Percentiles rank a stretch among this genome's conserved stretches.
Conservation (phyloP, 1,140 invertebrate species). For the Zaprionus ghesquierei region DNA sequence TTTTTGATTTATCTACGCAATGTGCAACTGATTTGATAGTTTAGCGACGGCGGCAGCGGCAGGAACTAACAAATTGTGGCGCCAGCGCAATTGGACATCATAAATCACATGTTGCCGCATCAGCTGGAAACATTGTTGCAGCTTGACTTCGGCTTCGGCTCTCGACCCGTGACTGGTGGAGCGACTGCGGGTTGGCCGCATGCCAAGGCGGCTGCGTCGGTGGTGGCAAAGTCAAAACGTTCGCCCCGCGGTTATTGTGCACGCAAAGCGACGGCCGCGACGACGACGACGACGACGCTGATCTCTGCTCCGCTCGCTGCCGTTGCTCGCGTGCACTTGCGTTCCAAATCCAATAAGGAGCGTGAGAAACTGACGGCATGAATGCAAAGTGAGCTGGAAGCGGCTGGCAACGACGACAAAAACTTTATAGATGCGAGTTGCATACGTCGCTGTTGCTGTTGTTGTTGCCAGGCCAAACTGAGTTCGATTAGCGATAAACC, state of each 20-base stretch:
- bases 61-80: slow-evolving; percentile 42
- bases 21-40: slow-evolving; percentile 45
- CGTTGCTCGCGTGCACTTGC: slow-evolving; percentile 66
- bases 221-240: slow-evolving; percentile 74
- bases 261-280: slow-evolving; percentile 50
- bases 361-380: slow-evolving; percentile 71
- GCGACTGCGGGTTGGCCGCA: slow-evolving; percentile 31
- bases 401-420: slow-evolving; percentile 38
- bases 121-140: slow-evolving; percentile 58
- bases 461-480: slow-evolving; percentile 39
- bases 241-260: slow-evolving; percentile 67
- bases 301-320: not conserved
- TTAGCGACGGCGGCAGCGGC: slow-evolving; percentile 8
- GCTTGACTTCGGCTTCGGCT: not conserved
- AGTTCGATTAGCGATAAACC: slow-evolving; percentile 75
- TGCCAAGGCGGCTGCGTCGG: slow-evolving; percentile 57
- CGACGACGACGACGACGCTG: slow-evolving; percentile 3
- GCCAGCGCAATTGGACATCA: slow-evolving; percentile 52
- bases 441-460: slow-evolving; percentile 28
- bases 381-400: slow-evolving; percentile 72
- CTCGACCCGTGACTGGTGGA: not conserved
- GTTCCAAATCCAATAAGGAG: slow-evolving; percentile 77
- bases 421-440: slow-evolving; percentile 69
- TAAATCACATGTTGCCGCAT: slow-evolving; percentile 61
- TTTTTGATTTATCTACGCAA: slow-evolving; percentile 51